Percentiles rank a stretch among this genome's conserved stretches.
Evolutionary conservation across 53 echinoderm and acorn worm genomes (phyloP).

Genomic region (Echinometra lucunter): DNA sequence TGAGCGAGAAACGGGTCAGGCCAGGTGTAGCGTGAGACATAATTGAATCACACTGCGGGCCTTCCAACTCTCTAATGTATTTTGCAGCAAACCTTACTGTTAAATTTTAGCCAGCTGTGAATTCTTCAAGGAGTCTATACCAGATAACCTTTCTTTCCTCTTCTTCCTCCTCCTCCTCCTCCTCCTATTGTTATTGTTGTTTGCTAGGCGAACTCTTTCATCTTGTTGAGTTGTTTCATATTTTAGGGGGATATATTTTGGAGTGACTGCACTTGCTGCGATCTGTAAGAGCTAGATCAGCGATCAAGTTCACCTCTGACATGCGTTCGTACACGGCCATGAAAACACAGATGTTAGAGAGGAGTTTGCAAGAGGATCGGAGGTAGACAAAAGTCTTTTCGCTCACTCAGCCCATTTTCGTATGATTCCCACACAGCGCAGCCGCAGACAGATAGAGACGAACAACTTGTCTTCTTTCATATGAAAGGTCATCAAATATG

Average conservation of each 20-base stretch:
- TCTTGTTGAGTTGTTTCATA: conserved; percentile 34
- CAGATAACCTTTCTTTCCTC: conserved; percentile 5
- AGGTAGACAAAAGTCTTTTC: conserved; percentile 50
- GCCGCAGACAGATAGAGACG: conserved; percentile 47
- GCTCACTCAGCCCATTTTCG: conserved; percentile 70
- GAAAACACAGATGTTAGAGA: conserved; percentile 60
- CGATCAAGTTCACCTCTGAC: conserved; percentile 61
- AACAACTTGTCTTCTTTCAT: conserved; percentile 45
- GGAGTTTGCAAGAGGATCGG: not conserved
- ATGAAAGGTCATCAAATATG: conserved; percentile 62
- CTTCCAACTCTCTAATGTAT: conserved; percentile 25
- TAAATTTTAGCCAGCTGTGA: conserved; percentile 57
- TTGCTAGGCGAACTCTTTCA: conserved; percentile 33
- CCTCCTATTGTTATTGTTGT: conserved; percentile 44
- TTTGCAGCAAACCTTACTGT: conserved; percentile 56
- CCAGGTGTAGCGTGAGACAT: conserved; percentile 56
- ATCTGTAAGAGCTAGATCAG: conserved; percentile 63
- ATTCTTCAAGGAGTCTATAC: conserved; percentile 3
- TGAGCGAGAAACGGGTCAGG: conserved; percentile 13
- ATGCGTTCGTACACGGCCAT: conserved; percentile 49
- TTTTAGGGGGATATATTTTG: conserved; percentile 41
- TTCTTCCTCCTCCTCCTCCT: not conserved
- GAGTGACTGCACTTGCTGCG: conserved; percentile 61
- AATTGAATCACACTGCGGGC: conserved; percentile 60
- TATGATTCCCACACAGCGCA: conserved; percentile 46